Evolutionary conservation across 53 echinoderm and acorn worm species (phyloP), one percentile per base, ranked within the genome.

Genomic region (Crossaster papposus): DNA sequence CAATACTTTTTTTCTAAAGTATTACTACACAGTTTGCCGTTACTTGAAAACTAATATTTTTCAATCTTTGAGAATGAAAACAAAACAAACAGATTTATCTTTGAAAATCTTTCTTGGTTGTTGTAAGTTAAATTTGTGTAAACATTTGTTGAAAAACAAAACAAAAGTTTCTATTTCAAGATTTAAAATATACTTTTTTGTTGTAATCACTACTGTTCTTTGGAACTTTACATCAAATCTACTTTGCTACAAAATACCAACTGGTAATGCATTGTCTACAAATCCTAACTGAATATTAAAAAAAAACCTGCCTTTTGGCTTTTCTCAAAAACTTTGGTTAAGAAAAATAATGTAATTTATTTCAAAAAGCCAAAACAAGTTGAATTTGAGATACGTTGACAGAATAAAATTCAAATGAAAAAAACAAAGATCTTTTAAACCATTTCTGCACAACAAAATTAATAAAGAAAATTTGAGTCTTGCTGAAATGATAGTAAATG

Each of bases 1-100:
- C 83, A 83, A 64, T 51, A 65, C 26, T 81, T 81, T 70, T 30
- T 70, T 44, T 58, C 22, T 58, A 4, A 26, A 68, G 68, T 68
- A 68, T 68, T 7, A 73, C 74, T 73, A 5, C 34, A 73, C 5
- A 73, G 14, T 32, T 73, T 17, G 28, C 74, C 22, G 10, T 73
- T 2, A 73, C 33, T 34, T 34, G 33, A 35, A 73, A 35, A 36
- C 17, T 33, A 30, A 30, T 5, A 30, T 5, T 12, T 10, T 10
- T 30, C 58, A 58, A 20, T 58, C 2, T 58, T 3, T 20, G 17
- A 58, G 0, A 20, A 58, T 52, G 53, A 52, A 52, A 7, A 7
- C 13, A 52, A 52, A 7, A 52, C 53, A n/a, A n/a, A n/a, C n/a
- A n/a, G n/a, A n/a, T n/a, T n/a, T 52, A 52, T 10, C 53, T 52